Evolutionary conservation across 2,113 vertebrate species (phyloP), one percentile per base, ranked within the genome.

Genomic region (Notothenia coriiceps): DNA sequence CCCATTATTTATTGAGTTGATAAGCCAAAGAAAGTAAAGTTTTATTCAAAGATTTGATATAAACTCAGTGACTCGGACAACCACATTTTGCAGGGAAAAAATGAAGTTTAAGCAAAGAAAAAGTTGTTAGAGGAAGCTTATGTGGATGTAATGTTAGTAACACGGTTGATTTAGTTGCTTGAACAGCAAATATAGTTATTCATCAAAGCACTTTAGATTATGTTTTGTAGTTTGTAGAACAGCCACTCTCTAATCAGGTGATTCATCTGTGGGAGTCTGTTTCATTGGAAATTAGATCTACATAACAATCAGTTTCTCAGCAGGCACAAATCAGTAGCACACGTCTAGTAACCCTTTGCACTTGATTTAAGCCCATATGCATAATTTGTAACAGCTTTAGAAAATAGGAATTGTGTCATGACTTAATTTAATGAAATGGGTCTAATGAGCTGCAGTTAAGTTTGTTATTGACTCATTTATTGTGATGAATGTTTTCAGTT

Each of bases 241-340:
- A 89, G 79, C 88, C 67, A 50, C 51, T 55, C 20, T 63, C 44
- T 79, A 73, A 88, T 85, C 44, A 79, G 79, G 62, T 82, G 79
- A 79, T 88, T 83, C 78, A 83, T 85, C 75, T 75, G 84, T 80
- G 70, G 62, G 69, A 84, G 74, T 71, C 15, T 0, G 18, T 84
- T 84, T 43, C 11, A 43, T 25, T 46, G 64, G 56, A 80, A 87
- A 63, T 66, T 56, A 84, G 70, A 80, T 66, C 66, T 47, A 62
- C 54, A 60, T 35, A 69, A 68, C 57, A 78, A 81, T 82, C 78
- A 52, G 49, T 25, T 10, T 79, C 76, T 80, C 55, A 69, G 77
- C 51, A 70, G 65, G 44, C 25, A 51, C 33, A 49, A 47, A 77
- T 57, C 52, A 60, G 43, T 22, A n/a, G 33, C 63, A 44, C 15